These are phyloP conservation scores for Phalanger gymnotis DNA, from an alignment of 2,797 vertebrate species.

Conservation along the genomic window DNA sequence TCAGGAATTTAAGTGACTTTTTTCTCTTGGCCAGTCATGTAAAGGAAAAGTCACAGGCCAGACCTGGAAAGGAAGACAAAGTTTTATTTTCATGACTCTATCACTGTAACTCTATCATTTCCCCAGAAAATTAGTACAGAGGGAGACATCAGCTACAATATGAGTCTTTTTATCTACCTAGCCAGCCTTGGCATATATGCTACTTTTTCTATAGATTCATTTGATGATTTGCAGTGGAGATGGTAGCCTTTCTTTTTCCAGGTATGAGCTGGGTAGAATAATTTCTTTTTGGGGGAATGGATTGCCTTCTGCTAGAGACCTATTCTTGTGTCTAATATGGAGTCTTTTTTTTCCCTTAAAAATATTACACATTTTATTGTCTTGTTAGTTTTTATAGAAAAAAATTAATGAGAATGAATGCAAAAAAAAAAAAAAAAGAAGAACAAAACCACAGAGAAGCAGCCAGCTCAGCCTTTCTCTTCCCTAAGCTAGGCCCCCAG, in stretches of 20 bases:
- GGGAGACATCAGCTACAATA: background rate
- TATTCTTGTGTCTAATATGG: background rate
- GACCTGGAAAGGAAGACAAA: background rate
- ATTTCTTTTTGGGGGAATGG: background rate
- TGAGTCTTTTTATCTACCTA: background rate
- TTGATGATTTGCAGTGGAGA: background rate
- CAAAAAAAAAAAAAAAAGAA: constrained; percentile 36
- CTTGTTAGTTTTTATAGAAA: constrained; percentile 79
- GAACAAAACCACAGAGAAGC: constrained; percentile 65
- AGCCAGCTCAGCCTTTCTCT: constrained; percentile 67
- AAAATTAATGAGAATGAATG: constrained; percentile 68
- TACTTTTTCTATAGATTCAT: background rate
- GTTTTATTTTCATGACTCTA: background rate
- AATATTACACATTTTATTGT: constrained; percentile 85
- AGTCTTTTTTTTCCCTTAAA: constrained; percentile 75
- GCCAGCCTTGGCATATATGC: background rate
- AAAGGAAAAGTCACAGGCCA: background rate
- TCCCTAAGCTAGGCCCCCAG: background rate
- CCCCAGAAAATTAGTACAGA: background rate
- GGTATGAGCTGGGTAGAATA: background rate
- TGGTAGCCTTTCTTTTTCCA: background rate
- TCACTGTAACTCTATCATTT: background rate
- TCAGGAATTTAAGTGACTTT: background rate
- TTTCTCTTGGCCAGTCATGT: background rate
- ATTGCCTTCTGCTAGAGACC: background rate